phyloP scores from a whole-genome alignment of 1,140 invertebrate genomes.

The Paraescarpia echinospica region DNA sequence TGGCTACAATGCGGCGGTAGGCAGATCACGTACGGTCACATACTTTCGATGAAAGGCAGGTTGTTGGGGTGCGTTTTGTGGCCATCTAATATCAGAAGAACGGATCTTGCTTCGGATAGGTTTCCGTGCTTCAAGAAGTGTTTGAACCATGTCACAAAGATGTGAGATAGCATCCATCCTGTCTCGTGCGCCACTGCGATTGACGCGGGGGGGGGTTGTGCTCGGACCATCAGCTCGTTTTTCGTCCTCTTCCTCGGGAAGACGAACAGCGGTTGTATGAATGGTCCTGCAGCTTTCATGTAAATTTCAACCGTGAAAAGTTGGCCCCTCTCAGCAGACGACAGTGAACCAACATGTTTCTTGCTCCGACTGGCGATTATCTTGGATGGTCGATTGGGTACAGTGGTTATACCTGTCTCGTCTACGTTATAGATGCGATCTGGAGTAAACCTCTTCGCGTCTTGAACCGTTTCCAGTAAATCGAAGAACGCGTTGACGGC shows the following conservation, averaged over 20 bases:
- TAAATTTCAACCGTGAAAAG: slow-evolving; percentile 35
- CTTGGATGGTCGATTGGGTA: slow-evolving; percentile 54
- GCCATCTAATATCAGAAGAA: slow-evolving; percentile 33
- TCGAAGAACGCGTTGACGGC: slow-evolving; percentile 19
- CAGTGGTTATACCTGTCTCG: slow-evolving; percentile 57
- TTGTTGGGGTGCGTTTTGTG: slow-evolving; percentile 23
- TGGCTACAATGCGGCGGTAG: slow-evolving; percentile 24
- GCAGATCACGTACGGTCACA: slow-evolving; percentile 15
- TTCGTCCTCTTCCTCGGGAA: slow-evolving; percentile 42
- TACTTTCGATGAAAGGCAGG: slow-evolving; percentile 17
- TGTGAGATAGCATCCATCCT: slow-evolving; percentile 31
- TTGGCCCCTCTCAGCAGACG: slow-evolving; percentile 56
- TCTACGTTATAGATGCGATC: too few relatives aligned
- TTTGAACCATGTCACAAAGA: slow-evolving; percentile 33
- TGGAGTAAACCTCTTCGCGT: too few relatives aligned
- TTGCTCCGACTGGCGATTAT: slow-evolving; percentile 54
- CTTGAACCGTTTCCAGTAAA: too few relatives aligned
- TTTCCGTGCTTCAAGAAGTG: slow-evolving; percentile 31
- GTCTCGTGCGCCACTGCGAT: slow-evolving; percentile 18
- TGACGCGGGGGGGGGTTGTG: slow-evolving; percentile 23
- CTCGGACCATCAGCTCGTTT: slow-evolving; percentile 53
- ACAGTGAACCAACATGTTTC: slow-evolving; percentile 56
- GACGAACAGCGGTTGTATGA: slow-evolving; percentile 43
- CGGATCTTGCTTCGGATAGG: slow-evolving; percentile 15
- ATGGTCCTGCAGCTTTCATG: slow-evolving; percentile 38